Evolutionary conservation across 53 echinoderm and acorn worm species (phyloP), one percentile per base, ranked within the genome.

Genomic region (Echinometra lucunter): DNA sequence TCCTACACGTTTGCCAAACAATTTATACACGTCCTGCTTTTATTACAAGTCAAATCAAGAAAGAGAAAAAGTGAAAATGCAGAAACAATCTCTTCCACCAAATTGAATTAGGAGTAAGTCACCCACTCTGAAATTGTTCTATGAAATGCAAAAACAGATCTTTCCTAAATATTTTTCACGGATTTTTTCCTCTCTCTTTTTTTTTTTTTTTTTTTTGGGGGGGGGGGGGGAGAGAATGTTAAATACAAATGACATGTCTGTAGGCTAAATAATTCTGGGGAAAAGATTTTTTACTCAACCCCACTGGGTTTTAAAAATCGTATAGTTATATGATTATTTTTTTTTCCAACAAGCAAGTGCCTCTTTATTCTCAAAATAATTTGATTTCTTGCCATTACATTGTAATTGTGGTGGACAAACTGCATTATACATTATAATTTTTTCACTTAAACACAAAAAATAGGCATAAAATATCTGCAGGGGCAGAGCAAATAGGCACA

Each of bases 21-120:
- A 85, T 85, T 85, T 85, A 49, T 85, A 28, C 19, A 78, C 15
- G 85, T 85, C 85, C 49, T 85, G 85, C 45, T 85, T 85, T 85
- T 85, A 85, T 85, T 85, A 85, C 85, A 85, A 85, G 27, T 85
- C 85, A 85, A 85, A 85, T 28, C n/a, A 85, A 25, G 44, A 81
- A 81, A 44, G n/a, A 44, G 81, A 81, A 42, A 81, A 32, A 44
- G 44, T 42, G 85, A 19, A 23, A 78, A 78, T 78, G 78, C 18
- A 85, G 49, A 85, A 85, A 49, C 85, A 85, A 85, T 85, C 85
- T 85, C 11, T 15, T 11, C 49, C 49, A 10, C n/a, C 49, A 85
- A 85, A 85, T 85, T 85, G 45, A 85, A 85, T 85, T 85, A 85
- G 85, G 85, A 47, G 45, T 49, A 85, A 49, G 85, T 49, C 47